Base-by-base conservation (phyloP, 35 echinoderm and acorn worm genomes). In the Ophiothrix spiculata region DNA sequence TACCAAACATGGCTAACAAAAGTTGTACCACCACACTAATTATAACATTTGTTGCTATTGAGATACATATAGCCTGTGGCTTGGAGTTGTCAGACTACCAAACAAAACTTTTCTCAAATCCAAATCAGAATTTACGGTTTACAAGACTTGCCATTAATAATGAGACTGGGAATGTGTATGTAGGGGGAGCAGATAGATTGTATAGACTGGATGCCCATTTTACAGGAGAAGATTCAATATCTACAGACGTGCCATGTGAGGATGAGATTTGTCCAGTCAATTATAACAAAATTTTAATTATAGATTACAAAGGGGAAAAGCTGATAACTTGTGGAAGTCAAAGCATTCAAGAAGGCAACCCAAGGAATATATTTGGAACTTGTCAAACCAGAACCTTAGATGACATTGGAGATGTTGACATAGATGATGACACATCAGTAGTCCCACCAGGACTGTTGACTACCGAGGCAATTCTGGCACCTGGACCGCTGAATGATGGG, bases 281-380 rank as follows among this genome's bases (percentile, higher is more conserved):
- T 60, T 84, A 63, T 60, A 84, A 63, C 33, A 63, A 84, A 35
- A 64, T 84, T 60, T 69, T 69, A 69, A 15, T n/a, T 69, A 33
- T 84, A 32, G 81, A 64, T 54, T 54, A 64, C 69, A 37, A 35
- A 21, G 13, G 32, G 54, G 34, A 28, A 23, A 64, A 33, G 36
- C 31, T 84, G 29, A 42, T 84, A 33, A 84, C 81, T 31, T 84
- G 81, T 64, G 81, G 81, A 0, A 60, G 81, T 84, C 49, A 74
- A 17, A 84, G 35, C 39, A 60, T 15, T 25, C 0, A 16, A 38
- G 15, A 0, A 0, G 39, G 33, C 0, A 14, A 17, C 39, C 13
- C 25, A 35, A n/a, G 37, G 32, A 21, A 63, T 13, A 54, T 16
- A 37, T 35, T 16, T 36, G 31, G 37, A 35, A 11, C 35, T 25